Base-by-base conservation (phyloP, 2,888 invertebrate species). In the Tineola bisselliella region DNA sequence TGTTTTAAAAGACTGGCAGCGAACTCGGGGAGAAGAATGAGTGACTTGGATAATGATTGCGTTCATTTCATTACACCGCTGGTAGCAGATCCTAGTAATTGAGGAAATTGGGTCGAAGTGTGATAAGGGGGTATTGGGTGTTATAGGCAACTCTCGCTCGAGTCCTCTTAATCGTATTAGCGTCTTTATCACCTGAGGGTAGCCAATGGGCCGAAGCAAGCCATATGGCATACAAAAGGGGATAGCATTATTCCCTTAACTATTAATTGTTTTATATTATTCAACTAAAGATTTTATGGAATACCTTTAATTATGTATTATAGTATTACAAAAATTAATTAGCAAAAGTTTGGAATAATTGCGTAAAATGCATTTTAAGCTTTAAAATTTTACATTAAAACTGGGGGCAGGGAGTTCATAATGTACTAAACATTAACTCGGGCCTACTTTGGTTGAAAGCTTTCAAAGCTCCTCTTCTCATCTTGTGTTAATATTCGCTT, bases 31-130 rank as follows among this genome's bases (percentile, higher is more conserved):
- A 76, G 30, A 76, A 77, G 80, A 81, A 80, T 79, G 77, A 79
- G 75, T 77, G 82, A 79, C 38, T 38, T 10, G 10, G 79, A 86
- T 83, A 84, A 84, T 86, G 81, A 84, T 86, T 82, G 38, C 38
- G 82, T 75, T 79, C 82, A 81, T 86, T 84, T 84, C 84, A 86
- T 84, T 84, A 84, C 81, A 79, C 78, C 79, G 3, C 59, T 77
- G 76, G 77, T 80, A 25, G 38, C 38, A 82, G 82, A 86, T 84
- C 84, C 82, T 73, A 69, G 81, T 84, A 83, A 86, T 84, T 84
- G 84, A 78, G 81, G 76, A 81, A 86, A 84, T 83, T 81, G 79
- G 82, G 79, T 75, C 78, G 77, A 76, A 79, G 78, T 75, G 76
- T 77, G 80, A 81, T 83, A 79, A 79, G 76, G 75, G 73, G 73